Conservation (phyloP, 2,888 invertebrate genomes). For the Pogonocherus hispidulus region DNA sequence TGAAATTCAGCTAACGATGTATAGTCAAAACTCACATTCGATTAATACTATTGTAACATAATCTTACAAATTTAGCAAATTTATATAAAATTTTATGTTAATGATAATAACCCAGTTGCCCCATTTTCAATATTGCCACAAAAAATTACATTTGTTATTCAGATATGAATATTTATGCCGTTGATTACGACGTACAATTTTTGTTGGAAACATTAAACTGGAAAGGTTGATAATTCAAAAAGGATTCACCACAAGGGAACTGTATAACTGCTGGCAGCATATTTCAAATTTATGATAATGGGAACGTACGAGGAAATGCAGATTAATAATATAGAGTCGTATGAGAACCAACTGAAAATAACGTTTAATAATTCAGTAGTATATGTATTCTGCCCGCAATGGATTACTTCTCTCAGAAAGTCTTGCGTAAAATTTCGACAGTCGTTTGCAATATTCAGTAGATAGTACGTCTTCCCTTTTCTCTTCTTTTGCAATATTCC, state of each 20-base stretch:
- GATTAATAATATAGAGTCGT: slow-evolving; percentile 1
- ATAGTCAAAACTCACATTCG: no score
- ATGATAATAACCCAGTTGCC: neutral
- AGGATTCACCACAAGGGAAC: neutral
- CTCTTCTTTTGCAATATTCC: neutral
- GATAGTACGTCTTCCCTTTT: neutral
- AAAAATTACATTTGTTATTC: neutral
- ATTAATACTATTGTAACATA: no score
- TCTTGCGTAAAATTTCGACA: neutral
- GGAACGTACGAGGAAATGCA: neutral
- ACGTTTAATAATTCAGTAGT: neutral
- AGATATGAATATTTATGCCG: neutral
- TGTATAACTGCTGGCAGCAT: slow-evolving; percentile 2
- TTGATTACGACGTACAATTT: neutral
- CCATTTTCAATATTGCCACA: neutral
- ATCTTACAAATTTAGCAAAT: no score
- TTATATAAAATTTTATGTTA: no score
- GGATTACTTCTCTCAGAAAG: neutral
- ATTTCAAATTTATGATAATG: slow-evolving; percentile 6
- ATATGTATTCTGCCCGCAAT: neutral
- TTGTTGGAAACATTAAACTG: neutral
- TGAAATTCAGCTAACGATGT: no score
- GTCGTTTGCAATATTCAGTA: neutral
- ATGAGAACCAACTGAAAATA: neutral
- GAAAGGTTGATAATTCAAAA: neutral